Percentiles rank a stretch among this genome's conserved stretches.
Evolutionary conservation across 2,888 invertebrate genomes (phyloP).

Genomic region (Troilus luridus): DNA sequence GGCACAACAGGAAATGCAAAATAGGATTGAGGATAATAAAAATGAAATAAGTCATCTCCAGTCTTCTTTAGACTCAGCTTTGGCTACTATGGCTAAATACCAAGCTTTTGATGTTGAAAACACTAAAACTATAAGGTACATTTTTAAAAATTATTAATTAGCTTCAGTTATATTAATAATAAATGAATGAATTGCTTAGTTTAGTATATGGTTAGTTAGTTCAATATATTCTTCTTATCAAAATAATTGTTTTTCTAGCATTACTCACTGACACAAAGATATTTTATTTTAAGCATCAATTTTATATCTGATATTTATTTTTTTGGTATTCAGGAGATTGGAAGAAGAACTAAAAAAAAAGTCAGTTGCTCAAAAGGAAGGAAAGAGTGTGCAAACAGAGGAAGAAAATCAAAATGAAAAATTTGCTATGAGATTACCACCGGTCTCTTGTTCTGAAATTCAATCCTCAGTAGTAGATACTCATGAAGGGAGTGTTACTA

Average conservation of each 20-base stretch:
- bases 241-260: background rate
- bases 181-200: background rate
- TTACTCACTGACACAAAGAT: background rate
- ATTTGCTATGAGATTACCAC: background rate
- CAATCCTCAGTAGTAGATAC: conserved; percentile 25
- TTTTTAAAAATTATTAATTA: background rate
- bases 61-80: conserved; percentile 37
- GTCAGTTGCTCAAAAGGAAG: background rate
- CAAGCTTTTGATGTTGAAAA: conserved; percentile 14
- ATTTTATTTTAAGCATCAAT: background rate
- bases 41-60: conserved; percentile 13
- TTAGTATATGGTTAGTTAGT: no score
- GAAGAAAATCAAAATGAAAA: background rate
- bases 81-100: conserved; percentile 29
- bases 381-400: conserved; percentile 16
- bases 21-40: conserved; percentile 23
- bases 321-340: background rate
- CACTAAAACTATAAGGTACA: conserved; percentile 19
- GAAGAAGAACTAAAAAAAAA: background rate
- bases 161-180: background rate
- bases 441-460: background rate
- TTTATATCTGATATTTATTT: background rate
- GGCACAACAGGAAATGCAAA: conserved; percentile 34
- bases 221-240: background rate
- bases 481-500: background rate